Evolutionary conservation across 2,113 vertebrate genomes (phyloP), one percentile per base, ranked within the genome.

Genomic region (Ariopsis seemanni): DNA sequence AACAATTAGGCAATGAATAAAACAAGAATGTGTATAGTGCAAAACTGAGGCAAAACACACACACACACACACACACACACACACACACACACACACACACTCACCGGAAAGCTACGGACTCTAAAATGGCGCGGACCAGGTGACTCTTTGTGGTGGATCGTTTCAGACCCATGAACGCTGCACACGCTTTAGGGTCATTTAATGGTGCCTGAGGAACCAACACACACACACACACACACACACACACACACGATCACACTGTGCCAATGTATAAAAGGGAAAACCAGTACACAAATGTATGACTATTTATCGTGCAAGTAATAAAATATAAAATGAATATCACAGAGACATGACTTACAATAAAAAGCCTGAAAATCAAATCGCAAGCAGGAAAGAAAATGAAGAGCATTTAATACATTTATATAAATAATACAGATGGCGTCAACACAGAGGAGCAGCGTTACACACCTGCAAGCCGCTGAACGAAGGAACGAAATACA

Each of bases 401-500:
- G 53, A 77, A 77, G n/a, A 53, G 22, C 53, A 92, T 91, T 93
- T 80, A 86, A n/a, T 84, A 50, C 87, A 55, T 71, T 18, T 74
- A 89, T 34, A 0, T 12, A 86, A 85, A 90, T 50, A 20, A 74
- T 1, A 7, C 10, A 4, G 22, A 25, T 10, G 20, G 50, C 15
- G 12, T 6, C 57, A 20, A 22, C 18, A 6, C 14, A 55, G 1
- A 52, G 5, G 42, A 9, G 17, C 77, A 55, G 50, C n/a, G 48
- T 81, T 55, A 72, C 85, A 8, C 94, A 99, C 98, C 98, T 99
- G 98, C 83, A 98, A 92, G 89, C 97, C 97, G 52, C 95, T 97
- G 92, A 98, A 98, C 7, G 97, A 97, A 11, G 98, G 98, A 72
- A 99, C 96, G 89, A 99, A 99, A 93, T 94, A 99, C 92, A 99